A percentile compares a stretch with the other conserved stretches of the same genome.
These are phyloP conservation scores for Acanthisitta chloris DNA, from an alignment of 2,113 vertebrate genomes.

Conservation along the genomic window DNA sequence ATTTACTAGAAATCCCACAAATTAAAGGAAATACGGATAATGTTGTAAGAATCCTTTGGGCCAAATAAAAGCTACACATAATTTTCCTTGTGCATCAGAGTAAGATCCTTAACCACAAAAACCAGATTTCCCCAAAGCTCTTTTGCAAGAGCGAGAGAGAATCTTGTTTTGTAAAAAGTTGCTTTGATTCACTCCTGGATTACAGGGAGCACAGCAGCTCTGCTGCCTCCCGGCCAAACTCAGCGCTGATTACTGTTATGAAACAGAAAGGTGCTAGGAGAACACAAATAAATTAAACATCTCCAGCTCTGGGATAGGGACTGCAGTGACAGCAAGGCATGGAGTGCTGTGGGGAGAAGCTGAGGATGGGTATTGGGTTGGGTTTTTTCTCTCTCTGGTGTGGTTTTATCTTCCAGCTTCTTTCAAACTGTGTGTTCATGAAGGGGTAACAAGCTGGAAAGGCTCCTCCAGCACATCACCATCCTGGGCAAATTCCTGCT, in stretches of 20 bases:
- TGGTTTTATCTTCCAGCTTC: not conserved
- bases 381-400: not conserved
- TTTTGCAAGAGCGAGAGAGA: constrained; percentile 33
- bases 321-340: not conserved
- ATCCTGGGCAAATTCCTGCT: not conserved
- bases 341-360: not conserved
- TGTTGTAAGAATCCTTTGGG: constrained; percentile 78
- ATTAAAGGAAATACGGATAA: constrained; percentile 81
- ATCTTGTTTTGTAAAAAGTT: constrained; percentile 57
- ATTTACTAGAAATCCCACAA: constrained; percentile 85
- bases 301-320: not conserved
- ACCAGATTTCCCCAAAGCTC: constrained; percentile 63
- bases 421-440: rapidly evolving
- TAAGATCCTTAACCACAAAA: constrained; percentile 70
- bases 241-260: not conserved
- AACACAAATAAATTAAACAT: not conserved
- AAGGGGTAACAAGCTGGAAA: not conserved
- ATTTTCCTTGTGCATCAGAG: constrained; percentile 42
- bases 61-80: constrained; percentile 68
- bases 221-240: not conserved
- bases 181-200: constrained; percentile 64
- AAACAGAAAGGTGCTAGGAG: constrained; percentile 6
- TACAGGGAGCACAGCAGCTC: not conserved
- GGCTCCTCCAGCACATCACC: rapidly evolving
- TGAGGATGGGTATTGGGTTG: not conserved